phyloP scores from a whole-genome alignment of 2,888 invertebrate species.

The Nephrotoma guestfalica region DNA sequence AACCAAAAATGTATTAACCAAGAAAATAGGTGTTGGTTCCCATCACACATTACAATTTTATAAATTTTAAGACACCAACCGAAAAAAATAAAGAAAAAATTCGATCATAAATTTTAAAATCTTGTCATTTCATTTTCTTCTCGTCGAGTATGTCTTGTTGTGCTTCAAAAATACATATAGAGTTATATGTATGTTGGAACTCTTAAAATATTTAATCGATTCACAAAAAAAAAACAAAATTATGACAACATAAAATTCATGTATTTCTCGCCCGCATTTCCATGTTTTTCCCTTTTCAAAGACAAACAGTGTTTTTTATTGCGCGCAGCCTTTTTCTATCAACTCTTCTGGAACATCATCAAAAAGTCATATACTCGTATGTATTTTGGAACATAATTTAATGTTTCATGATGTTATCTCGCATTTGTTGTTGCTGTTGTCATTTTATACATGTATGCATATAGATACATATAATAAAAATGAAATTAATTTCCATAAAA shows the following conservation, averaged over 20 bases:
- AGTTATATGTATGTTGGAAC: not conserved
- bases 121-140: conserved; percentile 1
- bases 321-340: not conserved
- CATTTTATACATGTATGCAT: not conserved
- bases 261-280: conserved; percentile 3
- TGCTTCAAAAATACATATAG: not conserved
- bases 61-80: not conserved
- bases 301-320: not conserved
- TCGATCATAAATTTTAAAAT: not conserved
- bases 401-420: not conserved
- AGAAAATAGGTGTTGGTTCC: not conserved
- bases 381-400: not conserved
- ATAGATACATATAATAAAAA: not conserved
- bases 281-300: not conserved
- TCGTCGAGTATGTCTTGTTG: not conserved
- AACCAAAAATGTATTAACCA: not conserved
- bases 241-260: not conserved
- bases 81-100: not conserved
- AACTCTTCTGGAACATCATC: not conserved
- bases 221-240: not conserved
- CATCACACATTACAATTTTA: not conserved
- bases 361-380: not conserved
- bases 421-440: not conserved
- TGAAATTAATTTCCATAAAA: conserved; percentile 4
- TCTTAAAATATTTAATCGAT: not conserved